A percentile compares a stretch with the other conserved stretches of the same genome.
Evolutionary conservation across 2,113 vertebrate species (phyloP).

Genomic region (Panthera leo): DNA sequence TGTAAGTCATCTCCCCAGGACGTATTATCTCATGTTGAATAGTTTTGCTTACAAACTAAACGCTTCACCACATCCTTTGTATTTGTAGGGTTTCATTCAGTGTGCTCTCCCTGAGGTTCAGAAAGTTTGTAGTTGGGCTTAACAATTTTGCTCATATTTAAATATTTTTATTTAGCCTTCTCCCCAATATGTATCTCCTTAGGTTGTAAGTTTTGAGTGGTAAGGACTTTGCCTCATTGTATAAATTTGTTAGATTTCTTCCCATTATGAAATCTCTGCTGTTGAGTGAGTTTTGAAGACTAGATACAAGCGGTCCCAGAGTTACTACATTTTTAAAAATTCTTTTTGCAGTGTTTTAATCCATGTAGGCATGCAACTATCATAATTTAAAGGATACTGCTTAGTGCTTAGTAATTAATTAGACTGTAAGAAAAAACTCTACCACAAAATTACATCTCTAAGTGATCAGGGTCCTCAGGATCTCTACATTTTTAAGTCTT

Average conservation of each 20-base stretch:
- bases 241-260: too few relatives aligned
- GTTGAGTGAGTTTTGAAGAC: too few relatives aligned
- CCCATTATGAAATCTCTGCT: too few relatives aligned
- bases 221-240: neutral
- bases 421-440: neutral
- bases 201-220: neutral
- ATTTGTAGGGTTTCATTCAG: neutral
- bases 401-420: slow-evolving; percentile 7
- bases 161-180: neutral
- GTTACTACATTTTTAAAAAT: neutral
- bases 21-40: neutral
- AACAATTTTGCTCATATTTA: neutral
- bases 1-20: neutral
- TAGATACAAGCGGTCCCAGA: too few relatives aligned
- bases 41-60: neutral
- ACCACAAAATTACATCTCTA: neutral
- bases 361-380: neutral
- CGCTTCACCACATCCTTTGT: neutral
- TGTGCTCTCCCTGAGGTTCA: neutral
- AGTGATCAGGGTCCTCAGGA: neutral
- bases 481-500: too few relatives aligned
- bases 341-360: slow-evolving; percentile 37
- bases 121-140: neutral
- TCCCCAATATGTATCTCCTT: neutral
- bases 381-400: neutral